Base-by-base conservation (phyloP, 2,888 invertebrate genomes). In the Rhogogaster chlorosoma region DNA sequence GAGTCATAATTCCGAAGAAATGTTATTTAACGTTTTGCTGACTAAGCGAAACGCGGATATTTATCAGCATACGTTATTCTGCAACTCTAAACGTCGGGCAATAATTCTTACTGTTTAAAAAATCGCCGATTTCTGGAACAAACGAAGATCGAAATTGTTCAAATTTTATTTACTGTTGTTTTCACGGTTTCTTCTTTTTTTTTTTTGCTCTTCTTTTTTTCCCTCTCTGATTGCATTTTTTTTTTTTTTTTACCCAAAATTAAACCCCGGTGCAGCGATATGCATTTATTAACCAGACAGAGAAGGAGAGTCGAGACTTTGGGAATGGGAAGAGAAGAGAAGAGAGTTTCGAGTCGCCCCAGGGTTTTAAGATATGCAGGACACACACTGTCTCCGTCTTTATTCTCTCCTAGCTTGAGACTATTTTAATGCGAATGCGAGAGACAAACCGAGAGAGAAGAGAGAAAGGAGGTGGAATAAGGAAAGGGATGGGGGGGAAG, bases 351-450 rank as follows among this genome's bases (percentile, higher is more conserved):
- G 22, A 29, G 67, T 70, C 38, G 87, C 90, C 89, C 89, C 87
- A 87, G 89, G 88, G 88, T 90, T 91, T 91, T 92, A 91, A 92
- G 90, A 91, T 92, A 93, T 92, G 92, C 92, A 91, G 87, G 88
- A 89, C 90, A 89, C 90, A 90, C 90, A 89, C 67, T 67, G 67
- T 83, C 83, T 83, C 49, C 70, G 83, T 83, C 83, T 83, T 70
- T 80, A 57, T 80, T 80, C 61, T 80, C 80, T 67, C 18, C 67
- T 83, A 64, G 64, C 45, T 90, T 88, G 90, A 89, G 91, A 90
- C 92, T 92, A 92, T 92, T 92, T 92, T 91, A 91, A 91, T 91
- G 90, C 90, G 91, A 89, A 90, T 87, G 89, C 89, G 89, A 88
- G 89, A 87, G 88, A 87, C 88, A 86, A 86, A 87, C 84, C 84